phyloP scores from a whole-genome alignment of 1,140 invertebrate genomes.

The Drosophila sulfurigaster region DNA sequence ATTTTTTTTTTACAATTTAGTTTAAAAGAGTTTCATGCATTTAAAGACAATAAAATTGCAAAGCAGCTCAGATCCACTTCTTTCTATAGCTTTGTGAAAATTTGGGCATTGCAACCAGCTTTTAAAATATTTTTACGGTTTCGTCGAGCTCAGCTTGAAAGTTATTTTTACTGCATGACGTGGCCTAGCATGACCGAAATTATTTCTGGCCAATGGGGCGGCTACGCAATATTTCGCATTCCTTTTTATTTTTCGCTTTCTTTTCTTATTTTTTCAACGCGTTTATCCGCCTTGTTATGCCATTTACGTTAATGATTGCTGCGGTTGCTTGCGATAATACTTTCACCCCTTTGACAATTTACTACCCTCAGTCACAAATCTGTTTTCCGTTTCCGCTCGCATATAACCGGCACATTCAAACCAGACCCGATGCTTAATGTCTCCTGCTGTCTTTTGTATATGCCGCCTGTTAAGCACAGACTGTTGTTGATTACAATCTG shows the following conservation, averaged over 20 bases:
- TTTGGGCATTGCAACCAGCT: no score
- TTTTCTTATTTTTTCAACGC: slow-evolving; percentile 58
- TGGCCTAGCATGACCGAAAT: background rate
- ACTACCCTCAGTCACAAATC: slow-evolving; percentile 29
- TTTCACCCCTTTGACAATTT: background rate
- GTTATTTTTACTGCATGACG: background rate
- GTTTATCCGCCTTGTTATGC: slow-evolving; percentile 49
- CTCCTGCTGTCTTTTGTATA: slow-evolving; percentile 48
- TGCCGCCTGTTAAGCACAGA: slow-evolving; percentile 54
- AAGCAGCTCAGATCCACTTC: no score
- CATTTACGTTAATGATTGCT: slow-evolving; percentile 46
- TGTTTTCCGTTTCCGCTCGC: slow-evolving; percentile 58
- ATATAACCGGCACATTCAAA: background rate
- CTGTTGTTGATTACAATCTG: slow-evolving; percentile 61
- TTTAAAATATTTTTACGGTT: background rate
- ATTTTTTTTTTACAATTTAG: background rate
- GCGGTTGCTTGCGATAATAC: slow-evolving; percentile 59
- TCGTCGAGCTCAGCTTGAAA: slow-evolving; percentile 2
- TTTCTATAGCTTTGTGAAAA: no score
- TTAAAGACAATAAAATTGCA: background rate
- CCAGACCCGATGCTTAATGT: slow-evolving; percentile 39
- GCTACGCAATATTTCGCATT: slow-evolving; percentile 72
- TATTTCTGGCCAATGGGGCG: slow-evolving; percentile 36
- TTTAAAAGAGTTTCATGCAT: slow-evolving; percentile 23
- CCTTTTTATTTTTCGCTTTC: slow-evolving; percentile 71